Conservation (phyloP, 2,113 vertebrate species). For the Poecilia latipinna region DNA sequence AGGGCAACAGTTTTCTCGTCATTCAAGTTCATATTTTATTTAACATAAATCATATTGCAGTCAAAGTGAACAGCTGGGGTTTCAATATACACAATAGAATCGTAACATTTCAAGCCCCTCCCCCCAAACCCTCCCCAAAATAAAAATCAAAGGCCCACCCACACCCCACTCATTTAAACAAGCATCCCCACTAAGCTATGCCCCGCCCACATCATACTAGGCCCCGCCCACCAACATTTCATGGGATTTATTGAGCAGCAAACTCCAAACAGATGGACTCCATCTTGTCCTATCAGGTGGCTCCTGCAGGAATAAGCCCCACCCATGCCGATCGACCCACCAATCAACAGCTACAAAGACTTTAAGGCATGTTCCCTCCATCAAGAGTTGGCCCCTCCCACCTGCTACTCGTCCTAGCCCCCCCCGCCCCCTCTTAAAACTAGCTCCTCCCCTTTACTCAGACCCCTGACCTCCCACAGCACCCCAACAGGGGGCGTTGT, state of each 20-base stretch:
- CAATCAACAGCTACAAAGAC: not conserved
- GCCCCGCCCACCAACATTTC: constrained; percentile 18
- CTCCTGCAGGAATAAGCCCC: not conserved
- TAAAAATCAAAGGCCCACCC: constrained; percentile 29
- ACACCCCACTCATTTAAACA: constrained; percentile 21
- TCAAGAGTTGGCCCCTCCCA: no score
- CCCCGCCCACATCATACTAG: constrained; percentile 10
- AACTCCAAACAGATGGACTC: constrained; percentile 42
- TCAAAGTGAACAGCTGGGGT: constrained; percentile 82
- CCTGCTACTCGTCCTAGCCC: no score
- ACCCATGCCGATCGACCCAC: constrained; percentile 1
- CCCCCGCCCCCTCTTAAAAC: no score
- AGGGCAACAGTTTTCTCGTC: constrained; percentile 23
- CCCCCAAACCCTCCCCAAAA: constrained; percentile 34
- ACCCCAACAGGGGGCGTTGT: not conserved
- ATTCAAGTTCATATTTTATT: constrained; percentile 83
- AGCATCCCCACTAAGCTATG: constrained; percentile 11
- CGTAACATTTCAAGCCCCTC: constrained; percentile 67
- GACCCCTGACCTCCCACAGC: not conserved
- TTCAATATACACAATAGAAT: constrained; percentile 82
- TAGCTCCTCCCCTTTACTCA: not conserved
- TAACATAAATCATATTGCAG: constrained; percentile 84
- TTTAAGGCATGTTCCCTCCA: constrained; percentile 25
- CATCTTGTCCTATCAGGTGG: no score
- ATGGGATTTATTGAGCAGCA: constrained; percentile 21